Evolutionary conservation across 2,113 vertebrate species (phyloP).

Genomic region (Spilogale gracilis): DNA sequence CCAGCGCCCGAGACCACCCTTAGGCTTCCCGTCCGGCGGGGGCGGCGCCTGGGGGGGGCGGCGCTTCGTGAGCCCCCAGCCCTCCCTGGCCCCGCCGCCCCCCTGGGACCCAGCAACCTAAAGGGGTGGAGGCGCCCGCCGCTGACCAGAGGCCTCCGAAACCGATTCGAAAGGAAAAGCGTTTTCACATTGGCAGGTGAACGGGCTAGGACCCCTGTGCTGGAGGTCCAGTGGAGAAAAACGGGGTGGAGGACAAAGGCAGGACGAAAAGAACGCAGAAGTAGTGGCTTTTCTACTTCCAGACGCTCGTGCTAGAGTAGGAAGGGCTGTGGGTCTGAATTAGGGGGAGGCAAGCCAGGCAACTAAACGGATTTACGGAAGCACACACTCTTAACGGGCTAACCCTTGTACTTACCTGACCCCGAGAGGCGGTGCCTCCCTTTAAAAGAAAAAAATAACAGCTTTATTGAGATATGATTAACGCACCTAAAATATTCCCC

Average conservation of each 20-base stretch:
- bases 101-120: not conserved
- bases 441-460: not conserved
- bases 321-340: too few relatives aligned
- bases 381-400: not conserved
- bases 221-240: not conserved
- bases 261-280: too few relatives aligned
- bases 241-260: too few relatives aligned
- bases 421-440: too few relatives aligned
- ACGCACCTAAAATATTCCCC: not conserved
- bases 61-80: too few relatives aligned
- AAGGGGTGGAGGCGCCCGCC: not conserved
- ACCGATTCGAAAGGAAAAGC: not conserved
- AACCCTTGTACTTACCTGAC: not conserved
- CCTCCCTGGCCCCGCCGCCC: too few relatives aligned
- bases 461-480: not conserved
- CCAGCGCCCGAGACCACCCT: not conserved
- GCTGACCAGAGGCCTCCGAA: not conserved
- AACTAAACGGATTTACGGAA: not conserved
- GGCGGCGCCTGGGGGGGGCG: too few relatives aligned
- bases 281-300: too few relatives aligned
- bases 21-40: not conserved
- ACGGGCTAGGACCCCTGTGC: too few relatives aligned
- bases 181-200: too few relatives aligned
- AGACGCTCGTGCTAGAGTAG: too few relatives aligned
- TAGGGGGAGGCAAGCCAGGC: not conserved